phyloP scores from a whole-genome alignment of 2,113 vertebrate species.

The Eudorcas thomsonii region DNA sequence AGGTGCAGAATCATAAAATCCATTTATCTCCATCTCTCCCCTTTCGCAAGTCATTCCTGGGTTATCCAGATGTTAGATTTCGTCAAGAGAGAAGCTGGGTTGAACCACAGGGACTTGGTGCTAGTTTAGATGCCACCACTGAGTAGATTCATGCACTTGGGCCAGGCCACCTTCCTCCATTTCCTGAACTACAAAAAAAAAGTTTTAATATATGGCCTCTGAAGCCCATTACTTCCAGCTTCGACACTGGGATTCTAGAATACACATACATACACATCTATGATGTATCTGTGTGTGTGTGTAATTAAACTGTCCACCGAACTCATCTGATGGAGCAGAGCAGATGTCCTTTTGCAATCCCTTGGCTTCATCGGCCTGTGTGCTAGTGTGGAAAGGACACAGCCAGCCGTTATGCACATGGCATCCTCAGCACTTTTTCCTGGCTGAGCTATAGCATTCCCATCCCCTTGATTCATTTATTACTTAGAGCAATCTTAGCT shows the following conservation, averaged over 20 bases:
- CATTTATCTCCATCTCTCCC: not conserved
- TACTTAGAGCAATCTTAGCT: not conserved
- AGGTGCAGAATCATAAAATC: not conserved
- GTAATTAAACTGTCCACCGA: not conserved
- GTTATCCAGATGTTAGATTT: not conserved
- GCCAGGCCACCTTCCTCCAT: not conserved
- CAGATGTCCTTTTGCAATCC: not conserved
- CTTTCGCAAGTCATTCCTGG: not conserved
- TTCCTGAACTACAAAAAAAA: not conserved
- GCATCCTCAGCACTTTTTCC: not conserved
- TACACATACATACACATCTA: not conserved
- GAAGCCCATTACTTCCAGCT: not conserved
- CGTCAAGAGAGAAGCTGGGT: not conserved
- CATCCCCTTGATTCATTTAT: not conserved
- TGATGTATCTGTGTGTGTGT: not conserved
- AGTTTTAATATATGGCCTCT: not conserved
- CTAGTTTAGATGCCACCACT: not conserved
- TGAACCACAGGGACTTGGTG: not conserved
- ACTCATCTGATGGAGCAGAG: fast-evolving
- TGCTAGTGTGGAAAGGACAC: not conserved
- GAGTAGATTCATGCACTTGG: not conserved
- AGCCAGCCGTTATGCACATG: fast-evolving
- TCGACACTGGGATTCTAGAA: not conserved
- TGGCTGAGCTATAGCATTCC: not conserved
- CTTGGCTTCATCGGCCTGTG: not conserved